A percentile compares a stretch with the other conserved stretches of the same genome.
phyloP scores from a whole-genome alignment of 2,888 invertebrate genomes.

The Micoletzkya japonica region DNA sequence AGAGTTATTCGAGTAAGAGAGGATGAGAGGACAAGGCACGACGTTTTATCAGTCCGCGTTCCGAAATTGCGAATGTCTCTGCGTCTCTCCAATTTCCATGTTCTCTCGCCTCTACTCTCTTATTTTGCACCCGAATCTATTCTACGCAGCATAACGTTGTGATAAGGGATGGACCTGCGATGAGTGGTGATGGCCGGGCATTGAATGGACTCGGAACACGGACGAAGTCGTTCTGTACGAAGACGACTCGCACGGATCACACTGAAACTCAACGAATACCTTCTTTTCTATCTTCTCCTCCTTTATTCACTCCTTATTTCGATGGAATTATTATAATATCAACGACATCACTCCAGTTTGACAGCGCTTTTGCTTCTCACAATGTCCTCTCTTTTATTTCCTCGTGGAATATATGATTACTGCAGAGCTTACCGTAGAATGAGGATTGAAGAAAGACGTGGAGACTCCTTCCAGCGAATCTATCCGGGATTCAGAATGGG shows the following conservation, averaged over 20 bases:
- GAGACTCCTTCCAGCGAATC: constrained; percentile 15
- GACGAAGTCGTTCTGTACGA: constrained; percentile 4
- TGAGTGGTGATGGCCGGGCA: constrained; percentile 21
- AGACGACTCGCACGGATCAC: background rate
- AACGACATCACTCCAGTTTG: background rate
- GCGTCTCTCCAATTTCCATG: too few species aligned
- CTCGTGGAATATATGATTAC: too few species aligned
- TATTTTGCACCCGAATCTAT: too few species aligned
- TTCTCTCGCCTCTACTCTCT: too few species aligned
- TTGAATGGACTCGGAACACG: constrained; percentile 14
- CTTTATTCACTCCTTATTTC: background rate
- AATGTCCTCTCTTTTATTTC: too few species aligned
- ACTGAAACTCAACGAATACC: background rate
- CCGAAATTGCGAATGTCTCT: too few species aligned
- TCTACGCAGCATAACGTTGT: too few species aligned
- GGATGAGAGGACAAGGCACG: background rate
- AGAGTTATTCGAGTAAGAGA: too few species aligned
- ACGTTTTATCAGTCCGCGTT: too few species aligned
- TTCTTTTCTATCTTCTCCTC: background rate
- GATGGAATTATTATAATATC: background rate
- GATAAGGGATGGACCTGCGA: background rate
- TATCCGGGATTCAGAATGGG: constrained; percentile 23
- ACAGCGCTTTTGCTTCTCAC: too few species aligned
- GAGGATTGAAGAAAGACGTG: background rate
- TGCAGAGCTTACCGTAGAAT: background rate